Percentiles rank a stretch among this genome's conserved stretches.
Evolutionary conservation across 2,888 invertebrate genomes (phyloP).

Genomic region (Hetaerina titia): DNA sequence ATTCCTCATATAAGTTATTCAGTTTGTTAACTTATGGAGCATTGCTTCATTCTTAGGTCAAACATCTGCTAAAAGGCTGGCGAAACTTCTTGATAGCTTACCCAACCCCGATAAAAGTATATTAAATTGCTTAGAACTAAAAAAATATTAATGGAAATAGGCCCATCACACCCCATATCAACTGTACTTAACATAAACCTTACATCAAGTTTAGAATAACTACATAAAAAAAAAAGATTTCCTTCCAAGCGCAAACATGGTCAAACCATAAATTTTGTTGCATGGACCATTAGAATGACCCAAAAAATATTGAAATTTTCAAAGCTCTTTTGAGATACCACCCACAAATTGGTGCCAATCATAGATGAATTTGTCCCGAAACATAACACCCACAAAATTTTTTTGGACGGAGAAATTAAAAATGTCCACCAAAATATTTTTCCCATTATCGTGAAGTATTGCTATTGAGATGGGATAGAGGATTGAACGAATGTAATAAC

Average conservation of each 20-base stretch:
- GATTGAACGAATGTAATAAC: no score
- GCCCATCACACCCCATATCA: neutral
- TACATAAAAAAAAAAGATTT: neutral
- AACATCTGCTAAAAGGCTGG: no score
- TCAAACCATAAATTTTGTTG: neutral
- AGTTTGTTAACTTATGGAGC: no score
- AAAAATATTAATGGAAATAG: neutral
- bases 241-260: neutral
- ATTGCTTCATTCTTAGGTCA: no score
- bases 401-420: no score
- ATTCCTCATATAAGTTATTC: no score
- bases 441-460: no score
- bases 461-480: no score
- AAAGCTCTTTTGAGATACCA: no score
- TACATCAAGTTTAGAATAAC: neutral
- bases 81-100: neutral
- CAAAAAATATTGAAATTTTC: neutral
- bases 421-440: no score
- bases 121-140: neutral
- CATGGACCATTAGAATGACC: neutral
- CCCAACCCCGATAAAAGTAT: neutral
- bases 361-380: neutral
- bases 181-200: neutral
- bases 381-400: neutral
- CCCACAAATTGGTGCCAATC: neutral